phyloP scores from a whole-genome alignment of 2,797 vertebrate genomes.

The Antrozous pallidus region DNA sequence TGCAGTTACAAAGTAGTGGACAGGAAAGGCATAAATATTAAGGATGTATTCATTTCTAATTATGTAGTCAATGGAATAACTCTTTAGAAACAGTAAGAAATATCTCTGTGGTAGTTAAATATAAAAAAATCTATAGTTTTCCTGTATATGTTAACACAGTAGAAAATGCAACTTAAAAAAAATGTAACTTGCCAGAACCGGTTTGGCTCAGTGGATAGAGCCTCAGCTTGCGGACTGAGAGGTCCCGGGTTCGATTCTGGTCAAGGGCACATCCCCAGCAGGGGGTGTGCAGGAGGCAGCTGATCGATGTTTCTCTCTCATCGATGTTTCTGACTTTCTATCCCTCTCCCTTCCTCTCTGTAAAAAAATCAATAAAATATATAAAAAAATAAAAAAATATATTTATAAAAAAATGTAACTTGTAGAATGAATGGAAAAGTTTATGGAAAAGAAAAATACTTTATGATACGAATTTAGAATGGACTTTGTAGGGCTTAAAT shows the following conservation, averaged over 20 bases:
- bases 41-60: slow-evolving; percentile 7
- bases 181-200: neutral
- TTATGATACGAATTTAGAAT: slow-evolving; percentile 3
- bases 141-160: neutral
- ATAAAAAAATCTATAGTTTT: neutral
- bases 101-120: neutral
- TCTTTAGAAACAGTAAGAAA: slow-evolving; percentile 15
- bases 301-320: too few species aligned
- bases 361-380: too few species aligned
- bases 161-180: neutral
- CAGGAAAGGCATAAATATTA: neutral
- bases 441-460: neutral
- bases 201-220: too few species aligned
- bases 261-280: too few species aligned
- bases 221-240: too few species aligned
- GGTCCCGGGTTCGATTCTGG: too few species aligned
- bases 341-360: too few species aligned
- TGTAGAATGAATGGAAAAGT: neutral
- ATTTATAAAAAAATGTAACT: neutral
- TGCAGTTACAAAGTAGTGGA: neutral
- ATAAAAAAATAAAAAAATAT: too few species aligned
- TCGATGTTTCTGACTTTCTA: too few species aligned
- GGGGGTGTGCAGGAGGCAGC: too few species aligned
- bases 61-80: neutral
- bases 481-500: neutral